Conservation (phyloP, 2,113 vertebrate genomes). For the Synchiropus splendidus region DNA sequence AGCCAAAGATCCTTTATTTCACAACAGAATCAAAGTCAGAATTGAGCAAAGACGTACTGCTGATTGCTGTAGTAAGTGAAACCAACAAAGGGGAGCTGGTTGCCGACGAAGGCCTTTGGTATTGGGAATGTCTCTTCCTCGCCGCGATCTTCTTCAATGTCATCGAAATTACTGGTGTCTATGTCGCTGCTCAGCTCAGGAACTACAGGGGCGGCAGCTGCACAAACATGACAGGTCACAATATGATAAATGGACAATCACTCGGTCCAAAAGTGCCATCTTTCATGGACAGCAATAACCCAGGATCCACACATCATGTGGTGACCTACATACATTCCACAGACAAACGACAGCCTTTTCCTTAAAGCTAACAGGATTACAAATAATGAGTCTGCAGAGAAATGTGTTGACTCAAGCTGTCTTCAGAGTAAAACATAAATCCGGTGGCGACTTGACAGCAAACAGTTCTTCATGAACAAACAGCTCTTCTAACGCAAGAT, state of each 20-base stretch:
- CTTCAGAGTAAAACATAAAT: too few relatives aligned
- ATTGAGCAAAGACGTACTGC: slow-evolving; percentile 68
- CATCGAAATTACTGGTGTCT: slow-evolving; percentile 99
- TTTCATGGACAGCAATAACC: too few relatives aligned
- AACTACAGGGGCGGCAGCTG: slow-evolving; percentile 94
- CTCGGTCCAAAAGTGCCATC: too few relatives aligned
- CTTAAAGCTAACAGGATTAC: too few relatives aligned
- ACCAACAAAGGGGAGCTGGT: slow-evolving; percentile 96
- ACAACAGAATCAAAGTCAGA: not conserved
- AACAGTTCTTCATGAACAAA: too few relatives aligned
- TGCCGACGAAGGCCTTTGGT: slow-evolving; percentile 97
- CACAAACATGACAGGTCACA: not conserved
- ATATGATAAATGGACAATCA: too few relatives aligned
- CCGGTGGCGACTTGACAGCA: too few relatives aligned
- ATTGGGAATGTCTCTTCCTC: slow-evolving; percentile 98
- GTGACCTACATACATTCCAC: too few relatives aligned
- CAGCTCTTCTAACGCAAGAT: too few relatives aligned
- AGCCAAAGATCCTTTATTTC: not conserved
- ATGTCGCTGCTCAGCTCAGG: slow-evolving; percentile 94
- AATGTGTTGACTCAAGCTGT: too few relatives aligned
- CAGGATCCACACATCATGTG: too few relatives aligned
- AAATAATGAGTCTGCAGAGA: not conserved
- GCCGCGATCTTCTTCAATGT: slow-evolving; percentile 93
- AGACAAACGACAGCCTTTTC: too few relatives aligned
- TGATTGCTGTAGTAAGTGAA: slow-evolving; percentile 95